Percentiles rank a stretch among this genome's conserved stretches.
Evolutionary conservation across 2,888 invertebrate species (phyloP).

Genomic region (Epistrophe eligans): DNA sequence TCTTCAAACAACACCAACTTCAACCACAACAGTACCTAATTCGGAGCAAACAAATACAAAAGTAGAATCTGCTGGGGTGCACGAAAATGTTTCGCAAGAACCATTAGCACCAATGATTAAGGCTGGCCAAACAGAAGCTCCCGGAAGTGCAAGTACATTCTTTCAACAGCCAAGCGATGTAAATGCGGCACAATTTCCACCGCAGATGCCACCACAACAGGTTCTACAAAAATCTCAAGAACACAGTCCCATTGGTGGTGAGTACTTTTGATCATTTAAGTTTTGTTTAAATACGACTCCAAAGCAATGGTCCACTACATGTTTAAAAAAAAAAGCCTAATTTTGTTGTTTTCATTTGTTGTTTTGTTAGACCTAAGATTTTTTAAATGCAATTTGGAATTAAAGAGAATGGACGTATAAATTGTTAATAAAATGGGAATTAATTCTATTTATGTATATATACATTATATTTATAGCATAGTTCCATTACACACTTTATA

Average conservation of each 20-base stretch:
- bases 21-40: slow-evolving; percentile 54
- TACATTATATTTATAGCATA: too few relatives aligned
- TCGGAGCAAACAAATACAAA: slow-evolving; percentile 45
- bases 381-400: too few relatives aligned
- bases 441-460: too few relatives aligned
- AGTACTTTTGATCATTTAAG: slow-evolving; percentile 31
- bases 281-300: background rate
- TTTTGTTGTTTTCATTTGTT: too few relatives aligned
- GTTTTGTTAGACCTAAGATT: too few relatives aligned
- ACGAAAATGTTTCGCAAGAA: slow-evolving; percentile 10
- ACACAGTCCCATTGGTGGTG: slow-evolving; percentile 17
- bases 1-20: slow-evolving; percentile 52
- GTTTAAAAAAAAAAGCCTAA: too few relatives aligned
- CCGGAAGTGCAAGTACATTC: slow-evolving; percentile 54
- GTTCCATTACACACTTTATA: too few relatives aligned
- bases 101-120: slow-evolving; percentile 9
- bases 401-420: too few relatives aligned
- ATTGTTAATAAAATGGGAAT: too few relatives aligned
- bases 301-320: too few relatives aligned
- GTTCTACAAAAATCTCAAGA: slow-evolving; percentile 23
- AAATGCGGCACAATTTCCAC: slow-evolving; percentile 49
- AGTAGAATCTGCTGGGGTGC: background rate
- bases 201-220: slow-evolving; percentile 32
- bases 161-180: slow-evolving; percentile 59
- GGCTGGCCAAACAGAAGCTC: slow-evolving; percentile 7